Evolutionary conservation across 2,888 invertebrate genomes (phyloP), one percentile per base, ranked within the genome.

Genomic region (Chaitophorus viminalis): DNA sequence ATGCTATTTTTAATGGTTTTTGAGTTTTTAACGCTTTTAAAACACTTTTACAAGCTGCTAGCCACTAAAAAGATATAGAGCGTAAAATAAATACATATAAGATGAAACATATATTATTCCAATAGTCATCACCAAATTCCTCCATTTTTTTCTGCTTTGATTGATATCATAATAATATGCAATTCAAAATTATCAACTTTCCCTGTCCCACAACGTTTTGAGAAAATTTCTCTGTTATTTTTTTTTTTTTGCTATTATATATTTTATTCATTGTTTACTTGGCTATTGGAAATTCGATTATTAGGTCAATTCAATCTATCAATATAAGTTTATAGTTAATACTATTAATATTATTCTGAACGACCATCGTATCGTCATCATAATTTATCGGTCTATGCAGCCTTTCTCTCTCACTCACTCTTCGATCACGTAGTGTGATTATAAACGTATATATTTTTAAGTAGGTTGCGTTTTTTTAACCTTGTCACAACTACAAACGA

Each of bases 391-490:
- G 72, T 54, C 70, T 79, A 65, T 36, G 78, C n/a, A n/a, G n/a
- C 31, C 36, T 78, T 36, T 65, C 79, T 87, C 39, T 72, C 36
- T 75, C 72, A 14, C 6, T 70, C 70, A 46, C 18, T 79, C 14
- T 79, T 25, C 14, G 29, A 60, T 65, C 33, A 9, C 25, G 36
- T 25, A 14, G 25, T 36, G 18, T 14, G 77, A 31, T 54, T 54
- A 75, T n/a, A 25, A 72, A 72, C 1, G 21, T 25, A 6, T 54
- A 75, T 39, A 33, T 36, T 25, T 87, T 65, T 54, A 87, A 79
- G 86, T 86, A 86, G 79, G 79, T 74, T 86, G 39, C 74, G 29
- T 72, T 79, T 72, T 78, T 75, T 83, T 83, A 83, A 68, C 60
- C 79, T 79, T 79, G 79, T 72, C 54, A 70, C 29, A 31, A 86